Evolutionary conservation across 2,888 invertebrate genomes (phyloP).

Genomic region (Chloroclystis v-ata): DNA sequence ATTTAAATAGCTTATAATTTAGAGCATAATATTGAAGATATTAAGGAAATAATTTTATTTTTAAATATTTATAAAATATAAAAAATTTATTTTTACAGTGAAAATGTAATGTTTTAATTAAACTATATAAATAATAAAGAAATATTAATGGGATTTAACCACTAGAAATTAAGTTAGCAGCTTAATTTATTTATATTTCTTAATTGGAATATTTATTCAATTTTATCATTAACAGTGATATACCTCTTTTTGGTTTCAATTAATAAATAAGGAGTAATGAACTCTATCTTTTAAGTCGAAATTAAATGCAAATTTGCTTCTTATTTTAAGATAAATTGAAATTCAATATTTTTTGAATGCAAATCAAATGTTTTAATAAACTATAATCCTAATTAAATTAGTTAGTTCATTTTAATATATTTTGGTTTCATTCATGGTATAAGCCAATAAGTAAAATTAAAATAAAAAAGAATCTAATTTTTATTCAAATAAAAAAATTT

Average conservation of each 20-base stretch:
- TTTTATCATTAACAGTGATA: constrained; percentile 82
- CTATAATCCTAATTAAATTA: constrained; percentile 51
- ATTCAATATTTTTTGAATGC: constrained; percentile 60
- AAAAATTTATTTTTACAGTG: constrained; percentile 78
- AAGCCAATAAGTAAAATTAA: constrained; percentile 72
- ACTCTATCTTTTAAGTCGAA: constrained; percentile 68
- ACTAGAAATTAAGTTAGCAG: constrained; percentile 82
- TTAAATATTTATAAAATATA: constrained; percentile 53
- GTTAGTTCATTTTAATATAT: constrained; percentile 61
- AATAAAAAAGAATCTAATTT: constrained; percentile 63
- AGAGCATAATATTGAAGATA: constrained; percentile 65
- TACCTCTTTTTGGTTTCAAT: constrained; percentile 80
- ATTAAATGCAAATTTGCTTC: constrained; percentile 74
- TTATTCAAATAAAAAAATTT: constrained; percentile 47
- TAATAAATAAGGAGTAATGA: constrained; percentile 74
- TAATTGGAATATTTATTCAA: constrained; percentile 77
- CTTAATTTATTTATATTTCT: constrained; percentile 77
- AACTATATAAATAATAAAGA: constrained; percentile 80
- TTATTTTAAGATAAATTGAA: constrained; percentile 74
- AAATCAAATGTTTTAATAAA: constrained; percentile 63
- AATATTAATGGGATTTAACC: constrained; percentile 68
- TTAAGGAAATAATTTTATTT: constrained; percentile 51
- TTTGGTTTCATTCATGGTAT: constrained; percentile 66
- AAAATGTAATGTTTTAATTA: constrained; percentile 82
- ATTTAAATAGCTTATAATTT: constrained; percentile 60